These are phyloP conservation scores for Adelges cooleyi DNA, from an alignment of 1,140 invertebrate species.

Conservation along the genomic window DNA sequence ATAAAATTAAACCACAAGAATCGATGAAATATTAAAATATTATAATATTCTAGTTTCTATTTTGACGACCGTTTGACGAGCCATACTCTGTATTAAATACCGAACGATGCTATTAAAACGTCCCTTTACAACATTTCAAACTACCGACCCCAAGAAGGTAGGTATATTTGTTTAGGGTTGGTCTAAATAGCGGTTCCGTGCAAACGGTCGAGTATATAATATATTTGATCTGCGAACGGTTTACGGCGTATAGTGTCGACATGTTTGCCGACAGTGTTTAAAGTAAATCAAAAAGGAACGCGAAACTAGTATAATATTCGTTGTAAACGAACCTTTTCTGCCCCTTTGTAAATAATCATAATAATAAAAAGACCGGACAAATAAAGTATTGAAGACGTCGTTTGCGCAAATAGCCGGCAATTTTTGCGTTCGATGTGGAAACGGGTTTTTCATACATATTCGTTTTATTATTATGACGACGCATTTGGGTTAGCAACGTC, in stretches of 20 bases:
- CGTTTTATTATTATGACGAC: constrained; percentile 14
- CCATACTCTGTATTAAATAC: too few relatives aligned
- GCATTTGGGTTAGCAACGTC: neutral
- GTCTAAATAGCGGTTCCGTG: constrained; percentile 18
- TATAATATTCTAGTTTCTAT: too few relatives aligned
- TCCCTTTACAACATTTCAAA: too few relatives aligned
- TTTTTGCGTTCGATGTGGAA: neutral
- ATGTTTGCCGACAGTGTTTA: constrained; percentile 22
- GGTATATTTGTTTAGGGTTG: constrained; percentile 24
- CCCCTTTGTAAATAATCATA: constrained; percentile 16
- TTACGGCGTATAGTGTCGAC: constrained; percentile 17
- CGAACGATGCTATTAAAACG: too few relatives aligned
- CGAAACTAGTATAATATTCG: neutral
- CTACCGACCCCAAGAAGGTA: too few relatives aligned
- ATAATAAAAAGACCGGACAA: neutral
- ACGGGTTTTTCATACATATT: neutral
- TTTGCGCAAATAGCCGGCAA: constrained; percentile 15
- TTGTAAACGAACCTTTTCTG: neutral
- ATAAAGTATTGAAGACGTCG: constrained; percentile 16
- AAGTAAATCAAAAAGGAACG: constrained; percentile 24
- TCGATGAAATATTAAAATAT: too few relatives aligned
- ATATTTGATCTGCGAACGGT: constrained; percentile 3
- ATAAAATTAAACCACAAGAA: too few relatives aligned
- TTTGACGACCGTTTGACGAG: too few relatives aligned
- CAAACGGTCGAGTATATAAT: constrained; percentile 24